Percentiles rank a stretch among this genome's conserved stretches.
These are phyloP conservation scores for Cyaniris semiargus DNA, from an alignment of 2,888 invertebrate species.

Conservation along the genomic window DNA sequence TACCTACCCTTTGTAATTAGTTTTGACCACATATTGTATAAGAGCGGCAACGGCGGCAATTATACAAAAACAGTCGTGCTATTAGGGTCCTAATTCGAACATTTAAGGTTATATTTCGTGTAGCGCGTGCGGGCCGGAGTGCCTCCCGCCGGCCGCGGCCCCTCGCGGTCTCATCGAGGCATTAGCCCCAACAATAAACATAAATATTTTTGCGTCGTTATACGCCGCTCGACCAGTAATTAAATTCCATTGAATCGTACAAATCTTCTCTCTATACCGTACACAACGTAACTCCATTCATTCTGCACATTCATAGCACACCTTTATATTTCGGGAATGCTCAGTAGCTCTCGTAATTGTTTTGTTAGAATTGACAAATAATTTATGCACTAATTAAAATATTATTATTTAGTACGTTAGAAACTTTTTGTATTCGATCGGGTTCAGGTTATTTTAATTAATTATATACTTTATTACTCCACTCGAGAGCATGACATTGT, in stretches of 20 bases:
- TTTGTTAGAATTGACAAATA: not conserved
- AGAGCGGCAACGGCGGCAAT: not conserved
- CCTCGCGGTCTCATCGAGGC: conserved; percentile 67
- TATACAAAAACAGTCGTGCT: conserved; percentile 7
- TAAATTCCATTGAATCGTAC: conserved; percentile 78
- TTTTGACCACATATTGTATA: conserved; percentile 20
- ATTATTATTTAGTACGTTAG: not conserved
- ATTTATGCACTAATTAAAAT: not conserved
- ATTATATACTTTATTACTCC: not conserved
- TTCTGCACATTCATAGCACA: not conserved
- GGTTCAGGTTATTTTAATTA: not conserved
- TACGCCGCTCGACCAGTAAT: conserved; percentile 69
- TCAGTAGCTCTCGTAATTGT: not conserved
- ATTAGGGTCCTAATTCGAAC: conserved; percentile 22
- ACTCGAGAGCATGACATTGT: not conserved
- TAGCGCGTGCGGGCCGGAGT: not conserved
- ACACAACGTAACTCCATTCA: conserved; percentile 30
- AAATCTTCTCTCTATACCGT: conserved; percentile 54
- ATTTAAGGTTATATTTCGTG: conserved; percentile 23
- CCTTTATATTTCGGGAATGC: conserved; percentile 6
- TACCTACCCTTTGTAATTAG: not conserved
- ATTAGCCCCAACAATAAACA: conserved; percentile 74
- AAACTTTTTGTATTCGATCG: not conserved
- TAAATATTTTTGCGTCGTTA: conserved; percentile 79
- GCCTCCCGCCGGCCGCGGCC: conserved; percentile 17